These are phyloP conservation scores for Seira ritae DNA, from an alignment of 2,888 invertebrate genomes.

Conservation along the genomic window DNA sequence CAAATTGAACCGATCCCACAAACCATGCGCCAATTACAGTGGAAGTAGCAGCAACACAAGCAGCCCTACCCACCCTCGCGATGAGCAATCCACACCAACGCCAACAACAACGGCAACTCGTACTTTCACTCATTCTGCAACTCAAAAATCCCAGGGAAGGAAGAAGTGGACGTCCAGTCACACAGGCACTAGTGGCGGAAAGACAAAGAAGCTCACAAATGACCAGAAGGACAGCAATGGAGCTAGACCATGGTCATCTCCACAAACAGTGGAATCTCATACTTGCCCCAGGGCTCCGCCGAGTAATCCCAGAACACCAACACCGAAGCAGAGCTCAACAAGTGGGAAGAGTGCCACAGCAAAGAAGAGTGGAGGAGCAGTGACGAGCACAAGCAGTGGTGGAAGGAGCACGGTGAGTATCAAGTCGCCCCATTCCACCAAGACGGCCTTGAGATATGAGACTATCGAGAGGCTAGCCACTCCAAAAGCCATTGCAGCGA, in stretches of 20 bases:
- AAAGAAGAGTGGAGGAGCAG: background rate
- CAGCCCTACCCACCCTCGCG: slow-evolving; percentile 15
- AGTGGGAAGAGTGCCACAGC: background rate
- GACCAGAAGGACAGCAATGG: background rate
- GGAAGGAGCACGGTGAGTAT: background rate
- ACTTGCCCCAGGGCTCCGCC: background rate
- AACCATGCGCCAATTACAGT: background rate
- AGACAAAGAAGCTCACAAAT: background rate
- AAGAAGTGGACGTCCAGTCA: slow-evolving; percentile 40
- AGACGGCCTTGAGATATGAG: slow-evolving; percentile 23
- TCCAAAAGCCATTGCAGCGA: background rate
- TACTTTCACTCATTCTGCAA: no score
- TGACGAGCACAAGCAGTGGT: background rate
- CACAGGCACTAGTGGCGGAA: background rate
- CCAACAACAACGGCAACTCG: background rate
- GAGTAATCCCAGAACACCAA: background rate
- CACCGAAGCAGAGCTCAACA: slow-evolving; percentile 21
- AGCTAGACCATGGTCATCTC: slow-evolving; percentile 5
- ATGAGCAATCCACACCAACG: background rate
- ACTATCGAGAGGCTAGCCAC: slow-evolving; percentile 37
- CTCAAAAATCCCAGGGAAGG: slow-evolving; percentile 20
- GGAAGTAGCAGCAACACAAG: slow-evolving; percentile 9
- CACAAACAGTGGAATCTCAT: background rate
- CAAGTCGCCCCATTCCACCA: slow-evolving; percentile 24
- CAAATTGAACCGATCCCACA: slow-evolving; percentile 7